phyloP scores from a whole-genome alignment of 2,888 invertebrate genomes.

The Galeruca laticollis region DNA sequence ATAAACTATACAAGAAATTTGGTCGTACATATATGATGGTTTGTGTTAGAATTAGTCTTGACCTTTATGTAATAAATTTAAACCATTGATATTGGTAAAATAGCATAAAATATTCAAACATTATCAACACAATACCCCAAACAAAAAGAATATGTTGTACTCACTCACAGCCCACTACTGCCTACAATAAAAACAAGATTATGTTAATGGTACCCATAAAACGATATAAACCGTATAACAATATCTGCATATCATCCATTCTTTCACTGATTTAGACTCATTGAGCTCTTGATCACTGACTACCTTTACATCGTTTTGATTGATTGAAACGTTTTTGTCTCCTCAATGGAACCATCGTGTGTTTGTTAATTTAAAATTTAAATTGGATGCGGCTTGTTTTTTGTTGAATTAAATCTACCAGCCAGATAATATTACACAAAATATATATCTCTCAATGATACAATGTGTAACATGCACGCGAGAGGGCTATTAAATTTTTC shows the following conservation, averaged over 20 bases:
- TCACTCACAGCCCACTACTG: background rate
- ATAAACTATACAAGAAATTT: too few species aligned
- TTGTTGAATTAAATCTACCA: background rate
- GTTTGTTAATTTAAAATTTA: conserved; percentile 1
- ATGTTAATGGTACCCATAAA: background rate
- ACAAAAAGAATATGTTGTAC: background rate
- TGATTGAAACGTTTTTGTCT: conserved; percentile 4
- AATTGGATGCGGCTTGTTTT: background rate
- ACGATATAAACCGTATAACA: background rate
- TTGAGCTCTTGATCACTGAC: conserved; percentile 8
- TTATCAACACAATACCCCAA: background rate
- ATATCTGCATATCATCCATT: conserved; percentile 4
- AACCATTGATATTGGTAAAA: too few species aligned
- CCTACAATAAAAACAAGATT: background rate
- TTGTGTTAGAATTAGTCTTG: too few species aligned
- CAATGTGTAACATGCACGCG: too few species aligned
- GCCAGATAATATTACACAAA: too few species aligned
- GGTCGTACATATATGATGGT: too few species aligned
- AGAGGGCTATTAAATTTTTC: too few species aligned
- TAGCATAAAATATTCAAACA: too few species aligned
- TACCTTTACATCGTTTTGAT: conserved; percentile 6
- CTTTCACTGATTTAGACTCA: conserved; percentile 6
- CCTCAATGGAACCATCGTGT: background rate
- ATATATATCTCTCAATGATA: too few species aligned
- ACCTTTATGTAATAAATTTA: too few species aligned